Evolutionary conservation across 1,140 invertebrate species (phyloP).

Genomic region (Macrocentrus cingulum): DNA sequence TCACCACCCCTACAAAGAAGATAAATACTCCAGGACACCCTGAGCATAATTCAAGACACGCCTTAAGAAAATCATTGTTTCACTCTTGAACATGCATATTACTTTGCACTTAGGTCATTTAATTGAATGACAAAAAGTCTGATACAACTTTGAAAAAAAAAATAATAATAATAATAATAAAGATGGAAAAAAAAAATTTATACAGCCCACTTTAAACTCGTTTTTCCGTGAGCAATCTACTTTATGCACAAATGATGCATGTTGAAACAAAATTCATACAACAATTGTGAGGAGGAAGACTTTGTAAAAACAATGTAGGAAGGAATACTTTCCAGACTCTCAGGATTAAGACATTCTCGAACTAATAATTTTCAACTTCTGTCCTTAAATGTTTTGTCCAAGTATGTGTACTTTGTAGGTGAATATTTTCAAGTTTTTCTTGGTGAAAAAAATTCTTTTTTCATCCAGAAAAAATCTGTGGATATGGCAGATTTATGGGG

Average conservation of each 20-base stretch:
- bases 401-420: too few relatives aligned
- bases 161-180: too few relatives aligned
- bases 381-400: constrained; percentile 47
- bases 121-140: too few relatives aligned
- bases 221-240: background rate
- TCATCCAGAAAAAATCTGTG: too few relatives aligned
- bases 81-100: too few relatives aligned
- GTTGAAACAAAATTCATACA: background rate
- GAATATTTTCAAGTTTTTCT: too few relatives aligned
- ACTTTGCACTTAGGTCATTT: too few relatives aligned
- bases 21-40: constrained; percentile 41
- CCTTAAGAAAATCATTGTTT: background rate
- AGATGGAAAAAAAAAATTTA: background rate
- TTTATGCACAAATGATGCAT: constrained; percentile 8
- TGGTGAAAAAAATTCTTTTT: too few relatives aligned
- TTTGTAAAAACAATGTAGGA: constrained; percentile 8
- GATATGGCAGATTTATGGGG: too few relatives aligned
- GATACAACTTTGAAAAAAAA: too few relatives aligned
- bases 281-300: background rate
- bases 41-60: constrained; percentile 39
- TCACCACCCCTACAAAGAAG: constrained; percentile 27
- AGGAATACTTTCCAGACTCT: constrained; percentile 20
- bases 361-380: constrained; percentile 53
- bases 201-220: constrained; percentile 23
- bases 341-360: constrained; percentile 55